Conservation (phyloP, 2,797 vertebrate genomes). For the Trachops cirrhosus region DNA sequence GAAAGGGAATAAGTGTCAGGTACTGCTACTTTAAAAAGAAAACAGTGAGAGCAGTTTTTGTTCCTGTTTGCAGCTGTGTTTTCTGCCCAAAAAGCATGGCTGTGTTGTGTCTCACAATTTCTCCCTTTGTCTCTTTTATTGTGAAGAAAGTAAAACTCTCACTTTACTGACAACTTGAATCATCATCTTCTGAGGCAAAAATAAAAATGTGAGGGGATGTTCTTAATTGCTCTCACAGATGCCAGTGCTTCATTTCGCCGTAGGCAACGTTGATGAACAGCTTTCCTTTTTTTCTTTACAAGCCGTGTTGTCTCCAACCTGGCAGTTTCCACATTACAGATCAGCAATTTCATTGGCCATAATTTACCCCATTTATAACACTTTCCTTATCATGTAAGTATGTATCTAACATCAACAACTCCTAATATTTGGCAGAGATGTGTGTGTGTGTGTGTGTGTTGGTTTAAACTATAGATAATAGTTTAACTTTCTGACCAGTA, state of each 20-base stretch:
- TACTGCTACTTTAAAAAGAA: background rate
- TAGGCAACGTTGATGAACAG: background rate
- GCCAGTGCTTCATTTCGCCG: background rate
- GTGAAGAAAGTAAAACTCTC: background rate
- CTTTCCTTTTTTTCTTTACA: background rate
- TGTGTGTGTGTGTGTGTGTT: background rate
- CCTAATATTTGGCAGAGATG: background rate
- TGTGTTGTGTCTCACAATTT: background rate
- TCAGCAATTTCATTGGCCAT: background rate
- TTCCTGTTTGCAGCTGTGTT: conserved; percentile 2
- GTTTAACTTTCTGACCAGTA: background rate
- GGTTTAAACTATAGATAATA: background rate
- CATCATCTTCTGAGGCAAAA: background rate
- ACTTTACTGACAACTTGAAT: background rate
- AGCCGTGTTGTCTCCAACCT: background rate
- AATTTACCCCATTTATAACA: background rate
- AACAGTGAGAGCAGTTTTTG: conserved; percentile 45
- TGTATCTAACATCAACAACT: background rate
- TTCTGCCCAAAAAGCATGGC: background rate
- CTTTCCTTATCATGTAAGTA: background rate
- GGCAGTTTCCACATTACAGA: background rate
- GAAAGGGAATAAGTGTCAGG: conserved; percentile 9
- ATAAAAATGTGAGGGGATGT: background rate
- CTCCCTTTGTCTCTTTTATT: background rate
- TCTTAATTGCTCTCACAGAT: background rate